Base-by-base conservation (phyloP, 2,888 invertebrate genomes). In the Fragum fragum region DNA sequence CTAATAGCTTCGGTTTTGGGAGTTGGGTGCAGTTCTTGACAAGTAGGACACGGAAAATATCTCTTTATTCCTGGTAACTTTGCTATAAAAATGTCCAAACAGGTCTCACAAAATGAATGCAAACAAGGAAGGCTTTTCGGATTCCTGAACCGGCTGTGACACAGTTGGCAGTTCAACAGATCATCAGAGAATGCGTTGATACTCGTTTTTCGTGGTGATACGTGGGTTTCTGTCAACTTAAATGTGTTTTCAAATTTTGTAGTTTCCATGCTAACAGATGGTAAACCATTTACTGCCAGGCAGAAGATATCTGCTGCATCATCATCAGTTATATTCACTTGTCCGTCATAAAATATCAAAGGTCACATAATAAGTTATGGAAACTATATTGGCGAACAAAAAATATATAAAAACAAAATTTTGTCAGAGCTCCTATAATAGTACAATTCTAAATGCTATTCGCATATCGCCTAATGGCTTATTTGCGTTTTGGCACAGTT, bases 111-210 rank as follows among this genome's bases (percentile, higher is more conserved):
- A 57, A 86, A 84, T 1, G 84, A 80, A 74, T 84, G 83, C 18
- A 81, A 26, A 63, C 84, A 84, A 28, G 80, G 61, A 26, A 86
- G 57, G 57, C 83, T 83, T 69, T 83, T 86, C 0, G 83, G 83
- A 69, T 83, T 83, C 70, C 77, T 86, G 52, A 86, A 83, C n/a
- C 86, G 83, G n/a, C 80, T 83, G 42, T 83, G 80, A 52, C 85
- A 85, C 26, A 85, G 66, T 39, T 79, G 80, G 32, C 85, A 85
- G 53, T 85, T 85, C 32, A 85, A 55, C 6, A 83, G 74, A 23
- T 83, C 83, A 36, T 83, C 83, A 5, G 83, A 83, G 73, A 83
- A 83, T 7, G 83, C 83, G 61, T 79, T 83, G 7, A 83, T 68
- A 29, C 23, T 23, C 23, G 78, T 26, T 73, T 73, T 80, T 32